Base-by-base conservation (phyloP, 2,797 vertebrate species). In the Liparis tanakae region DNA sequence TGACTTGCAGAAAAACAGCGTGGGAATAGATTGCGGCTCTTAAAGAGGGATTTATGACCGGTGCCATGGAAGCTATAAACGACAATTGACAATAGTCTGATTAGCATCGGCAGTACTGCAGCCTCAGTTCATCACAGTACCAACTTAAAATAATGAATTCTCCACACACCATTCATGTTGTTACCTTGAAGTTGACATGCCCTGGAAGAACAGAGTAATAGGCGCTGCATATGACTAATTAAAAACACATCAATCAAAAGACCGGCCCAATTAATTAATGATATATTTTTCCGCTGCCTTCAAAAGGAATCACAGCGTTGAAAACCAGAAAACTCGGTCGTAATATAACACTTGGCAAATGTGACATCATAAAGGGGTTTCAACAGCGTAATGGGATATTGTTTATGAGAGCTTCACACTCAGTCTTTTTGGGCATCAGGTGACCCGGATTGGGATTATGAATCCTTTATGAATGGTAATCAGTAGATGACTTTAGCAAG, bases 191-290 rank as follows among this genome's bases (percentile, higher is more conserved):
- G 51, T 64, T 41, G 10, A 66, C 34, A 48, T 54, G 61, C 72
- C n/a, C 9, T 0, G 22, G 14, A 10, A 56, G n/a, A 59, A n/a
- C 15, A 51, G 20, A 70, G 37, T 15, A 61, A 73, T 57, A 43
- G 20, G 15, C 57, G 25, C 14, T 5, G 43, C 39, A 30, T 60
- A 69, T 25, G 34, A 73, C 56, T 75, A 69, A 83, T 73, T 70
- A 71, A 57, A 84, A 76, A 57, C 70, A 68, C 46, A 63, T 61
- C 50, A 71, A 66, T 77, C 9, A 51, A 5, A 41, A 25, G 8
- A 67, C n/a, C 46, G 22, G 54, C 61, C 83, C 74, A 33, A 82
- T 65, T 57, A 25, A 48, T 71, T 57, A 25, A 48, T 71, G 36
- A 64, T n/a, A 54, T 34, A 70, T 58, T 59, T 13, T 72, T 62